These are phyloP conservation scores for Aphelenchoides avenae DNA, from an alignment of 1,140 invertebrate species.

Conservation along the genomic window DNA sequence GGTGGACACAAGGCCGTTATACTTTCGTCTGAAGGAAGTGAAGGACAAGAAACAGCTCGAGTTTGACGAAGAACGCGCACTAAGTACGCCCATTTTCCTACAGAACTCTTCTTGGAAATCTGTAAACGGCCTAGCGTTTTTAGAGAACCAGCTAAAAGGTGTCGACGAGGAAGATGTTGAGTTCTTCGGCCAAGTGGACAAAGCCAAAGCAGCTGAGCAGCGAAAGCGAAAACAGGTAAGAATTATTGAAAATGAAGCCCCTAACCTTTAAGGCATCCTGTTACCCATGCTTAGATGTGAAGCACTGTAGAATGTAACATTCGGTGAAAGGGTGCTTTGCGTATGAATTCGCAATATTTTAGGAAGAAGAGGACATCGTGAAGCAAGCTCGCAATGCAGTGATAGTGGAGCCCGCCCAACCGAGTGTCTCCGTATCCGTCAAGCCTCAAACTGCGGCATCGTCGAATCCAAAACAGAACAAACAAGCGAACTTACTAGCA, in stretches of 20 bases:
- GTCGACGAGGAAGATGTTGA: constrained; percentile 40
- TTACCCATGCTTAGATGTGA: not conserved
- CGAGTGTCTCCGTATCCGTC: not conserved
- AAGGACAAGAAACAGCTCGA: constrained; percentile 82
- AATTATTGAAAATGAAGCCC: not conserved
- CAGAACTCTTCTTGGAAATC: constrained; percentile 1
- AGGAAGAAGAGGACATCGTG: constrained; percentile 44
- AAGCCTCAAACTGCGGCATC: constrained; percentile 6
- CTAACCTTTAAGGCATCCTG: not conserved
- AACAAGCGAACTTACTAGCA: constrained; percentile 30
- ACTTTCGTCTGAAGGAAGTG: constrained; percentile 81
- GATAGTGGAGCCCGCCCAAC: constrained; percentile 10
- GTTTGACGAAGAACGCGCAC: constrained; percentile 85
- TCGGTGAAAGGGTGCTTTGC: constrained; percentile 24
- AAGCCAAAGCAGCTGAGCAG: constrained; percentile 22
- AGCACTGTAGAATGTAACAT: not conserved
- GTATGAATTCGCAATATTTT: constrained; percentile 53
- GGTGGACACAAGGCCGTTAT: constrained; percentile 75
- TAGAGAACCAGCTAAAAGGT: constrained; percentile 39
- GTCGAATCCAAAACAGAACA: constrained; percentile 13
- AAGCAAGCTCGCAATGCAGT: constrained; percentile 25
- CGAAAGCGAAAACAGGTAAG: constrained; percentile 26
- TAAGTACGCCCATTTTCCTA: constrained; percentile 67
- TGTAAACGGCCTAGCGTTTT: not conserved
- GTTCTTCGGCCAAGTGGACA: constrained; percentile 23